A percentile compares a stretch with the other conserved stretches of the same genome.
These are phyloP conservation scores for Cryptops parisi DNA, from an alignment of 2,888 invertebrate genomes.

Conservation along the genomic window DNA sequence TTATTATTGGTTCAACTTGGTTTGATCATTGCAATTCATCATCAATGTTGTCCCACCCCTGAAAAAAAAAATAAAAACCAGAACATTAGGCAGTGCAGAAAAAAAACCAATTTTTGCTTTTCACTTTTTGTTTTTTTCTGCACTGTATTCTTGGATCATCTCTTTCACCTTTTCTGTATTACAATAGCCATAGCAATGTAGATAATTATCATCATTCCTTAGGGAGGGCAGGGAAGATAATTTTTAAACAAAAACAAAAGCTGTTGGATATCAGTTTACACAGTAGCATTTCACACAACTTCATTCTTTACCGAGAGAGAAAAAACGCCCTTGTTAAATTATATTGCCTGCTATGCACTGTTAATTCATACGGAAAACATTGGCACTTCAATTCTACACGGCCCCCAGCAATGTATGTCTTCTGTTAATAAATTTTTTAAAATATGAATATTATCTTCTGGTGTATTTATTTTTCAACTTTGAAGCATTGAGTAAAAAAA, in stretches of 20 bases:
- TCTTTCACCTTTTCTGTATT: not conserved
- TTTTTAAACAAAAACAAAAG: not conserved
- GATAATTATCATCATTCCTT: slow-evolving; percentile 10
- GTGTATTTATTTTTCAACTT: too few species aligned
- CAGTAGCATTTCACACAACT: not conserved
- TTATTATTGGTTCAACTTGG: slow-evolving; percentile 10
- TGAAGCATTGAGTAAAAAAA: too few species aligned
- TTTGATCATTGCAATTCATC: slow-evolving; percentile 8
- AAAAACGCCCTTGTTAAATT: not conserved
- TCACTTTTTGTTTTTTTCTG: not conserved
- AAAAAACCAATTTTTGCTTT: not conserved
- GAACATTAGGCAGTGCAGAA: not conserved
- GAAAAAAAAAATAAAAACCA: not conserved
- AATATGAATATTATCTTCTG: too few species aligned
- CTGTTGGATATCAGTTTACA: not conserved
- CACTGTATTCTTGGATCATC: not conserved
- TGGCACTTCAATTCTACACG: slow-evolving; percentile 10
- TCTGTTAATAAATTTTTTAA: slow-evolving; percentile 15
- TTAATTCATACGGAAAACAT: slow-evolving; percentile 6
- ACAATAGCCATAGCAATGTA: slow-evolving; percentile 8
- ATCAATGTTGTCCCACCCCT: slow-evolving; percentile 5
- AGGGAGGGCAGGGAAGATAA: not conserved
- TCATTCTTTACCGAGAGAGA: not conserved
- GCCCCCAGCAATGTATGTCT: slow-evolving; percentile 12
- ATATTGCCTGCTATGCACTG: slow-evolving; percentile 10